Evolutionary conservation across 2,888 invertebrate species (phyloP).

Genomic region (Aporophyla nigra): DNA sequence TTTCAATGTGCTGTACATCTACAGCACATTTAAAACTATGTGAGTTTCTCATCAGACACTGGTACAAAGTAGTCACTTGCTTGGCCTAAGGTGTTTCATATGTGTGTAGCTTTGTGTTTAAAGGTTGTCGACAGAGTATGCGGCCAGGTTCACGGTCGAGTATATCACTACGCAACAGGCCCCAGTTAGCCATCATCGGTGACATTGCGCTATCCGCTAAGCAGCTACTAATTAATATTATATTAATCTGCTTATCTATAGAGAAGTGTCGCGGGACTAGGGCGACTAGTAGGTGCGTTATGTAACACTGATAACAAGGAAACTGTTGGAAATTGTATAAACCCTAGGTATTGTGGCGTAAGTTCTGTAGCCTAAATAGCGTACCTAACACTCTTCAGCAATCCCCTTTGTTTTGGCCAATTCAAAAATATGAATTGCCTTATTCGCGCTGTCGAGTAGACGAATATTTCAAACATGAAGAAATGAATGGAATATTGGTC

Average conservation of each 20-base stretch:
- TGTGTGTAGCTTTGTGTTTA: neutral
- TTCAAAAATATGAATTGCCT: neutral
- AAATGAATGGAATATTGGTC: neutral
- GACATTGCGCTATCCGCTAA: conserved; percentile 38
- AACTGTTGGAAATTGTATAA: neutral
- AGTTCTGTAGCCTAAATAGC: neutral
- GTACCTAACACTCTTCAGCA: neutral
- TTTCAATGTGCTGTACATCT: neutral
- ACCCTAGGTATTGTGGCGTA: neutral
- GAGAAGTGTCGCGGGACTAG: conserved; percentile 4
- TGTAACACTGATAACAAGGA: conserved; percentile 6
- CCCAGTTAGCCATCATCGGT: conserved; percentile 1
- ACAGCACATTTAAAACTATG: no score
- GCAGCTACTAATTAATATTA: conserved; percentile 17
- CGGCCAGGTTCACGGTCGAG: conserved; percentile 4
- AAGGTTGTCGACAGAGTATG: conserved; percentile 1
- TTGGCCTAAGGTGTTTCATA: neutral
- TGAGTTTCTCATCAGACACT: neutral
- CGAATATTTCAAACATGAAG: neutral
- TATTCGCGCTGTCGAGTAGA: neutral
- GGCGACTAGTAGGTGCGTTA: neutral
- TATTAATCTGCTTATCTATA: conserved; percentile 23
- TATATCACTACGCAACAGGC: conserved; percentile 5
- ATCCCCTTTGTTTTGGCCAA: neutral
- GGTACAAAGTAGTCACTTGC: neutral